Base-by-base conservation (phyloP, 2,888 invertebrate species). In the Trachelus tabidus region DNA sequence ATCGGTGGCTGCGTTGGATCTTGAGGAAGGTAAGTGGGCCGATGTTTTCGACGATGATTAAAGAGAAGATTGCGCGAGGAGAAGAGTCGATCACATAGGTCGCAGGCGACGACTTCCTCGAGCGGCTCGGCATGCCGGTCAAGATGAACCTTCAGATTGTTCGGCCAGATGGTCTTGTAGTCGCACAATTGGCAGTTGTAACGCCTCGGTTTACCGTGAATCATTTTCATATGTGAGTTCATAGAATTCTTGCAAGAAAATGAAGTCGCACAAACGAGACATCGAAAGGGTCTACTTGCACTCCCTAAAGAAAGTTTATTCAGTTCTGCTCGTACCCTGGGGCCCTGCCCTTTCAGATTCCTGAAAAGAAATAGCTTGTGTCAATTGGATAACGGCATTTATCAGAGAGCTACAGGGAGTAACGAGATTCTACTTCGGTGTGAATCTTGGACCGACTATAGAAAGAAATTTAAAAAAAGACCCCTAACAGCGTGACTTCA, bases 61-160 rank as follows among this genome's bases (percentile, higher is more conserved):
- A n/a, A 92, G 4, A 92, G 83, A 76, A 92, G 92, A 77, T 92
- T 92, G 75, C 92, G 92, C n/a, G 92, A 92, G 37, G 90, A 89
- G 74, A 93, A 93, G 0, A 85, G 90, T 68, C 90, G 87, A 0
- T 92, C 82, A 75, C 93, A 93, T 0, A 92, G 89, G 56, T 75
- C 77, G 69, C 79, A 80, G 69, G 31, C 33, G 6, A 40, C 40
- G 31, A 69, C 69, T 15, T 69, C 69, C 4, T 30, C 30, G 4
- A 31, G 69, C 30, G 69, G 69, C 69, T 69, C 30, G 69, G 69
- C 69, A 6, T 69, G 69, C 12, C 69, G 69, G 34, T 76, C 71
- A 4, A 69, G 34, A 37, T 79, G 79, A 30, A 73, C 73, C n/a
- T 40, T 69, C 12, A 75, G 33, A 11, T 31, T 33, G 37, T 31